Percentiles rank a stretch among this genome's conserved stretches.
Conservation (phyloP, 2,888 invertebrate genomes). For the Amiota communis region DNA sequence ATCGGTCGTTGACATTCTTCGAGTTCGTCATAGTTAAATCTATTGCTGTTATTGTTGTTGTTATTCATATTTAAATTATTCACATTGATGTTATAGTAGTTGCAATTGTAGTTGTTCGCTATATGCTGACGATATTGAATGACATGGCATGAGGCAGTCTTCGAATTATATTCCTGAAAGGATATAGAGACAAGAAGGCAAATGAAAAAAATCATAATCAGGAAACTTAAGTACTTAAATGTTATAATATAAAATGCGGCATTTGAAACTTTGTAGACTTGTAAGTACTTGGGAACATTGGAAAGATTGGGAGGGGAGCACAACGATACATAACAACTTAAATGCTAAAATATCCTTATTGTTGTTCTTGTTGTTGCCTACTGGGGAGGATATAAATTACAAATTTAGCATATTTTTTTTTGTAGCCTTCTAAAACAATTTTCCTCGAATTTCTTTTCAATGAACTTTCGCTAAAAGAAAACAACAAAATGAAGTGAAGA, state of each 20-base stretch:
- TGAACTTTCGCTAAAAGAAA: background rate
- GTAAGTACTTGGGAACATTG: background rate
- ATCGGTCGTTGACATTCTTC: conserved; percentile 71
- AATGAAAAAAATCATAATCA: too few relatives aligned
- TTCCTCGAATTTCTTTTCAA: conserved; percentile 4
- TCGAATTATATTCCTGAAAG: conserved; percentile 72
- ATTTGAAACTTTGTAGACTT: background rate
- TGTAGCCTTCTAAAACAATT: background rate
- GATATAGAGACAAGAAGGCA: too few relatives aligned
- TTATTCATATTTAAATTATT: conserved; percentile 41
- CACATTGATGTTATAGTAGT: conserved; percentile 40
- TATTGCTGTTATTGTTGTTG: conserved; percentile 38
- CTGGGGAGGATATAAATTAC: background rate
- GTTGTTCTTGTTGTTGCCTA: background rate
- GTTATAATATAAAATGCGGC: background rate
- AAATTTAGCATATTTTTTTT: conserved; percentile 8
- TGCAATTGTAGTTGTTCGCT: conserved; percentile 9
- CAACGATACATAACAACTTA: background rate
- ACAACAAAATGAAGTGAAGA: background rate
- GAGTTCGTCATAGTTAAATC: conserved; percentile 60
- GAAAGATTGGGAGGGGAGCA: background rate
- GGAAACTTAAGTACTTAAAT: background rate
- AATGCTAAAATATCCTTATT: background rate
- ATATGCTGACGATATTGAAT: conserved; percentile 67
- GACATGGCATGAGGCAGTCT: conserved; percentile 73